Base-by-base conservation (phyloP, 2,888 invertebrate species). In the Xestia c-nigrum region DNA sequence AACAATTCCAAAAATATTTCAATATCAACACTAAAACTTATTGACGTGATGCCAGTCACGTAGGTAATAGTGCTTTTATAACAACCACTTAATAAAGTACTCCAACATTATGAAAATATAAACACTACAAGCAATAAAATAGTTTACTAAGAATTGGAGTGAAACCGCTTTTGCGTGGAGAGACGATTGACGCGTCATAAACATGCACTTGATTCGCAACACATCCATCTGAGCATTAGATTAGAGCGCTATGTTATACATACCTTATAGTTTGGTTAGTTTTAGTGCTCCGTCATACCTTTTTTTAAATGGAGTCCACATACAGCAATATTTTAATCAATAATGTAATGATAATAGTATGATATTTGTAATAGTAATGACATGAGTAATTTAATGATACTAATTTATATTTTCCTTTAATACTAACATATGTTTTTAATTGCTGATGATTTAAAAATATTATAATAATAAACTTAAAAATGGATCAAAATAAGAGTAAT, bases 151-250 rank as follows among this genome's bases (percentile, higher is more conserved):
- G 70, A 74, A 76, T 74, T 50, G 61, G 40, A 72, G 38, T 77
- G 64, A 76, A 71, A 61, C 69, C 70, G 68, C 81, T 79, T 80
- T 80, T 24, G 68, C 74, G 38, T 52, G 72, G 12, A 61, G 71
- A 76, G 83, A 46, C 64, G 85, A 87, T 69, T 75, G 87, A 86
- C 46, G 75, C 69, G 47, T 71, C 75, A 80, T 88, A 88, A 87
- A 86, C 65, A 47, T 69, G 80, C 73, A 72, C 74, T 74, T 80
- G 65, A 76, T 71, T 55, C 50, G 68, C 50, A 68, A 65, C 43
- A 52, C 74, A 69, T 61, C 9, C 19, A 57, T 50, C 38, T 12
- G 46, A 55, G 31, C 50, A 65, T 64, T 68, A 66, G 9, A 46
- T 19, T 47, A 66, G 12, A 68, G 47, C 43, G 55, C 14, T 14